Base-by-base conservation (phyloP, 1,140 invertebrate genomes). In the Eulimnadia texana region DNA sequence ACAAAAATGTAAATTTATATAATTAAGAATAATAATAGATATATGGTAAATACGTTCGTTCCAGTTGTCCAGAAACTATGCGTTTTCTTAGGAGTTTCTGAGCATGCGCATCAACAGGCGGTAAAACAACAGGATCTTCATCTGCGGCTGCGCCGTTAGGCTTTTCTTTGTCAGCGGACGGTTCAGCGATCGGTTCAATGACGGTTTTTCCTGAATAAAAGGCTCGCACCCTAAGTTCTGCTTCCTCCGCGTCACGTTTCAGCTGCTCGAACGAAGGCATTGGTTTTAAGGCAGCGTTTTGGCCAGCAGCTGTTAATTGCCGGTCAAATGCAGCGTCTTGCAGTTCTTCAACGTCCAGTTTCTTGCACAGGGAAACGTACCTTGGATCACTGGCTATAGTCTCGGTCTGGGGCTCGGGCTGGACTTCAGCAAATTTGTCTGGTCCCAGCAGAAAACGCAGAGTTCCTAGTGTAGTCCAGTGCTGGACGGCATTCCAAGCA, bases 211-310 rank as follows among this genome's bases (percentile, higher is more conserved):
- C 61, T 58, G 68, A 67, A 25, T 66, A 66, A 20, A 63, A 81
- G 23, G 78, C 74, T 69, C 74, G 76, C 0, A 80, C 77, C 72
- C 80, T 80, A 9, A 80, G 63, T 56, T 79, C 72, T 64, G 80
- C 68, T 54, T 72, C 72, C 65, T 77, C 76, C 62, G 72, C 76
- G 66, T 82, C 79, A 67, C 79, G 73, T 66, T 80, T 76, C 29
- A 82, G 66, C 61, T 76, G 71, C 23, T 71, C 73, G 65, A 78
- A 82, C 68, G 80, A 74, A 6, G 79, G 78, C 11, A 80, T 66
- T 23, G 79, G 79, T 67, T 77, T 77, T n/a, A 72, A 69, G 33
- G 33, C 33, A 9, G 33, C 6, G 16, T 42, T 64, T 75, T 20
- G 25, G 22, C 13, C 27, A 16, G 11, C 59, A 24, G 70, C 64